phyloP scores from a whole-genome alignment of 2,888 invertebrate genomes.

The Scotopteryx bipunctaria region DNA sequence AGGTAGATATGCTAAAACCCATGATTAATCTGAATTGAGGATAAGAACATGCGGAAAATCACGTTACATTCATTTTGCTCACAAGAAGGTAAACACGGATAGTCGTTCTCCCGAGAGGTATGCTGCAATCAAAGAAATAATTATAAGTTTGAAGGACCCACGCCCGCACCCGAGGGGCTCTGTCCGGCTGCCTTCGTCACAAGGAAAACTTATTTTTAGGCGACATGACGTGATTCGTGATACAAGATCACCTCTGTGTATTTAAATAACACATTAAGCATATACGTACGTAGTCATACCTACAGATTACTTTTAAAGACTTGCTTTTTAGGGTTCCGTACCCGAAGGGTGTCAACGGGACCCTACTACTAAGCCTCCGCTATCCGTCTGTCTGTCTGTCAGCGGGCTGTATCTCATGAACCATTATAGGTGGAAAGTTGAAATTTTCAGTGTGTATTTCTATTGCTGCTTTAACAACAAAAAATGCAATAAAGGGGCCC shows the following conservation, averaged over 20 bases:
- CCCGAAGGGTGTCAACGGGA: too few species aligned
- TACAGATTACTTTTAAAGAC: too few species aligned
- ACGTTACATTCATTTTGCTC: conserved; percentile 1
- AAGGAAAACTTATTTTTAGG: conserved; percentile 14
- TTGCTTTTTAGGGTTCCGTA: too few species aligned
- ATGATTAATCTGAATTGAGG: background rate
- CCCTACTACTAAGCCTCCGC: too few species aligned
- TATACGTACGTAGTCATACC: too few species aligned
- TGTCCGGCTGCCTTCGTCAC: background rate
- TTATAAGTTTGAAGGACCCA: conserved; percentile 42
- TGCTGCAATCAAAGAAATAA: conserved; percentile 45
- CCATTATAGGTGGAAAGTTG: background rate
- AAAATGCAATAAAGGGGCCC: too few species aligned
- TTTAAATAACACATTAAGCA: too few species aligned
- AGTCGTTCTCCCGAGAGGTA: conserved; percentile 32
- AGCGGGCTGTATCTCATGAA: too few species aligned
- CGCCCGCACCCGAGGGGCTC: conserved; percentile 30
- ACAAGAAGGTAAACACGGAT: conserved; percentile 8
- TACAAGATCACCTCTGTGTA: conserved; percentile 6
- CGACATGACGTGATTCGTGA: conserved; percentile 19
- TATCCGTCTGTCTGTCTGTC: too few species aligned
- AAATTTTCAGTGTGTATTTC: background rate
- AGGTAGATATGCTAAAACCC: too few species aligned
- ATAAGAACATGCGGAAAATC: background rate
- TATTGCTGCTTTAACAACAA: too few species aligned